These are phyloP conservation scores for Hipparchia semele DNA, from an alignment of 2,888 invertebrate species.

Conservation along the genomic window DNA sequence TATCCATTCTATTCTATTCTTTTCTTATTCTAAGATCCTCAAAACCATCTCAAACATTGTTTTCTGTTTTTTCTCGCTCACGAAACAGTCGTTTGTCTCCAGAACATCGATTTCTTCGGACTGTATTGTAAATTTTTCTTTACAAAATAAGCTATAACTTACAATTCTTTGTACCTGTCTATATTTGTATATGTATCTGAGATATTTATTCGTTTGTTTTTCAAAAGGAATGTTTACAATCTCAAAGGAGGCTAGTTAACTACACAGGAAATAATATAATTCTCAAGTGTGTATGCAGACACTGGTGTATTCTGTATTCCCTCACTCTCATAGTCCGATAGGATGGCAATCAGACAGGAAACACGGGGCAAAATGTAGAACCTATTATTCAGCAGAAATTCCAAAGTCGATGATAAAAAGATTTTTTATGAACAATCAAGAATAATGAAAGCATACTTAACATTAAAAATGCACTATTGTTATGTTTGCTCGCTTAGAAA, in stretches of 20 bases:
- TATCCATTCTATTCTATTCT: not conserved
- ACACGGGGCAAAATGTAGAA: too few relatives aligned
- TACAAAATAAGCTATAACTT: not conserved
- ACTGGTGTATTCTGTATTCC: too few relatives aligned
- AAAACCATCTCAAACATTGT: conserved; percentile 20
- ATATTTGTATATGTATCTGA: not conserved
- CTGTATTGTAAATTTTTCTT: conserved; percentile 14
- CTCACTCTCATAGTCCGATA: too few relatives aligned
- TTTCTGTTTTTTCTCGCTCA: conserved; percentile 17
- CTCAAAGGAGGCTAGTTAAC: too few relatives aligned
- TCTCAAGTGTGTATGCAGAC: too few relatives aligned
- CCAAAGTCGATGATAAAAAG: too few relatives aligned
- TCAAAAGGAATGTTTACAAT: too few relatives aligned
- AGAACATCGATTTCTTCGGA: conserved; percentile 34
- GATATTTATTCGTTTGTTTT: too few relatives aligned
- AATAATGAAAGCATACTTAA: not conserved
- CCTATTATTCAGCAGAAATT: too few relatives aligned
- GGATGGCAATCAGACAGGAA: too few relatives aligned
- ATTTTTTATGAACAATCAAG: not conserved
- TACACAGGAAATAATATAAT: too few relatives aligned
- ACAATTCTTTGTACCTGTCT: not conserved
- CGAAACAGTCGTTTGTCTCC: conserved; percentile 22
- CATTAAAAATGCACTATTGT: conserved; percentile 5
- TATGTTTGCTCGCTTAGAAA: conserved; percentile 7
- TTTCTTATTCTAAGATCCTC: not conserved